phyloP scores from a whole-genome alignment of 2,113 vertebrate species.

The Aphyosemion australe region DNA sequence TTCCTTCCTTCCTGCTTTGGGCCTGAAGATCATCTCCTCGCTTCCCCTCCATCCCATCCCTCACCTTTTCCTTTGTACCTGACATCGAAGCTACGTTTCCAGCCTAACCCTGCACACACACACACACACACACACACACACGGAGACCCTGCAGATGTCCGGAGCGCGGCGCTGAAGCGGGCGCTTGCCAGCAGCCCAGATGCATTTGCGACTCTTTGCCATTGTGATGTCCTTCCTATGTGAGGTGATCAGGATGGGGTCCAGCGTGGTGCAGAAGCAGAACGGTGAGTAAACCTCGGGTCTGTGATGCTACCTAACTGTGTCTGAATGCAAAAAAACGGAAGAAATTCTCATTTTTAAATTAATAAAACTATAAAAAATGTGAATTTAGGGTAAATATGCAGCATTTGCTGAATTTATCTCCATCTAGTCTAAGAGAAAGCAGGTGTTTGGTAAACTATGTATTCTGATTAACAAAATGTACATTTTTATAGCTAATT shows the following conservation, averaged over 20 bases:
- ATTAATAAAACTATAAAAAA: neutral
- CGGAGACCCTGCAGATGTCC: conserved; percentile 63
- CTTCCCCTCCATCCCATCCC: conserved; percentile 15
- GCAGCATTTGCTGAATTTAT: too few species aligned
- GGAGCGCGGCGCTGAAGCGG: conserved; percentile 59
- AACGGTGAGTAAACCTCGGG: conserved; percentile 63
- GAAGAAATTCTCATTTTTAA: neutral
- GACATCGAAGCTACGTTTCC: conserved; percentile 36
- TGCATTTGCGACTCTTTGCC: conserved; percentile 73
- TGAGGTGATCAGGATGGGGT: conserved; percentile 65
- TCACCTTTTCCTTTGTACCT: conserved; percentile 1
- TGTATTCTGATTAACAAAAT: too few species aligned
- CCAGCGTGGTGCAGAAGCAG: conserved; percentile 50
- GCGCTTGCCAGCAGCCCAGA: conserved; percentile 72
- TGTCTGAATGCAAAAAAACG: neutral
- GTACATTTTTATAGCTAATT: neutral
- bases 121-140: conserved; percentile 10
- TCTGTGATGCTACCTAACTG: too few species aligned
- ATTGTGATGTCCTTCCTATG: conserved; percentile 68
- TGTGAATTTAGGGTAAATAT: neutral
- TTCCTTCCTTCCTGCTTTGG: conserved; percentile 1
- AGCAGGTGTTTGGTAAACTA: too few species aligned
- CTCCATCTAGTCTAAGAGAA: neutral
- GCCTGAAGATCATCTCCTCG: conserved; percentile 6
- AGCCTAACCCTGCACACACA: conserved; percentile 2